Conservation (phyloP, 2,888 invertebrate genomes). For the Cerceris rybyensis region DNA sequence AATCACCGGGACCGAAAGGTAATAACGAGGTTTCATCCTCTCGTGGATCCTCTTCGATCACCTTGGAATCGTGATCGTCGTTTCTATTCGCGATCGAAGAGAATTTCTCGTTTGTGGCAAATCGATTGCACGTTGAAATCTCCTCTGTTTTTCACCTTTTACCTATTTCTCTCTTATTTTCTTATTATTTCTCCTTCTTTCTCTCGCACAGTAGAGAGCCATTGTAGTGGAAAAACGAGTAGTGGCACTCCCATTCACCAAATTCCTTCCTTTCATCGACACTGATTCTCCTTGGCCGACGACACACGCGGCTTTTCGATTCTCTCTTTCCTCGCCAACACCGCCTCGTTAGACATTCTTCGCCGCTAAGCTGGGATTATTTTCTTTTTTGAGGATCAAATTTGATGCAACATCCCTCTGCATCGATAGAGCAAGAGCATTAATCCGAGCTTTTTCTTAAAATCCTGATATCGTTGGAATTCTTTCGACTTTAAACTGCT, state of each 20-base stretch:
- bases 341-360: not conserved
- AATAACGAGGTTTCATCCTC: not conserved
- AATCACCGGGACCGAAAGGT: conserved; percentile 1
- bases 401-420: not conserved
- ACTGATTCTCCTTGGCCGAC: conserved; percentile 70
- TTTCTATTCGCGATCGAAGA: conserved; percentile 46
- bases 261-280: conserved; percentile 79
- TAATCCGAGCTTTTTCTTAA: not conserved
- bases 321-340: conserved; percentile 34
- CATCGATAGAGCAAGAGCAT: too few species aligned
- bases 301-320: conserved; percentile 59
- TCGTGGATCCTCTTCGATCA: conserved; percentile 39
- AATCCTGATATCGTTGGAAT: not conserved
- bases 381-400: conserved; percentile 3
- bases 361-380: conserved; percentile 9
- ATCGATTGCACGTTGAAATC: conserved; percentile 14
- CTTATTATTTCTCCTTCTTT: not conserved
- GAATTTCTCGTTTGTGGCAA: conserved; percentile 43
- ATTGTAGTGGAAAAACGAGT: conserved; percentile 60
- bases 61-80: conserved; percentile 45
- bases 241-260: conserved; percentile 78
- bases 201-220: conserved; percentile 4
- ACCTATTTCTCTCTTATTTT: conserved; percentile 1
- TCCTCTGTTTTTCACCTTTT: not conserved
- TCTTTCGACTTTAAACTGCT: not conserved